Conservation (phyloP, 2,888 invertebrate species). For the Andrena marginata region DNA sequence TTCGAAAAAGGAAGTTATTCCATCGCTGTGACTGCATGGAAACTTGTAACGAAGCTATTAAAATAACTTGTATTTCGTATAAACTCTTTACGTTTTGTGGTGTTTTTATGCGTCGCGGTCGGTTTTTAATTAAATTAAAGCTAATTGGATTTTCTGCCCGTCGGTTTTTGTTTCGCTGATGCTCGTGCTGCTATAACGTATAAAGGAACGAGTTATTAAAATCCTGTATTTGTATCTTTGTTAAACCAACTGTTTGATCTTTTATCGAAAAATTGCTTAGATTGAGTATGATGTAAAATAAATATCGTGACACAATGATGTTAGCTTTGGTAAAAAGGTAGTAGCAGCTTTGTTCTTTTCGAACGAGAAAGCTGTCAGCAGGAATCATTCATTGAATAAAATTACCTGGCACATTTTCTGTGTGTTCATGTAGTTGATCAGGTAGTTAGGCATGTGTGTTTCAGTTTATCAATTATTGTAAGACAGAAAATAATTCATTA, state of each 20-base stretch:
- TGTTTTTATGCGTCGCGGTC: constrained; percentile 3
- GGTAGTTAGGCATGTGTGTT: too few species aligned
- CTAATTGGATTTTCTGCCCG: constrained; percentile 39
- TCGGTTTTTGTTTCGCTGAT: constrained; percentile 3
- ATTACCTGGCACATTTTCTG: too few species aligned
- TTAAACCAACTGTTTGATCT: background rate
- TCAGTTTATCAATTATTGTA: background rate
- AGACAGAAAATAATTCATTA: background rate
- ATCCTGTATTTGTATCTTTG: background rate
- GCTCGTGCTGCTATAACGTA: constrained; percentile 2
- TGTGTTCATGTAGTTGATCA: too few species aligned
- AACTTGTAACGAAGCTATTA: background rate
- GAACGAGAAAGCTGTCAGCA: too few species aligned
- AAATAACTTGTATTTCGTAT: background rate
- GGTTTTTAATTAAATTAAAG: constrained; percentile 41
- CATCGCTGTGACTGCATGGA: background rate
- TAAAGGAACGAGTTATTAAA: constrained; percentile 13
- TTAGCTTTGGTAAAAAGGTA: too few species aligned
- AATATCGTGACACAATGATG: too few species aligned
- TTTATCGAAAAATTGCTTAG: background rate
- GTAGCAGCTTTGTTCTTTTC: too few species aligned
- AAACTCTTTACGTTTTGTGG: constrained; percentile 1
- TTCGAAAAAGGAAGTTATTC: background rate
- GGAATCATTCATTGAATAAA: too few species aligned
- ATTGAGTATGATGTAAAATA: background rate